phyloP scores from a whole-genome alignment of 2,888 invertebrate species.

The Eucriotettix oculatus region DNA sequence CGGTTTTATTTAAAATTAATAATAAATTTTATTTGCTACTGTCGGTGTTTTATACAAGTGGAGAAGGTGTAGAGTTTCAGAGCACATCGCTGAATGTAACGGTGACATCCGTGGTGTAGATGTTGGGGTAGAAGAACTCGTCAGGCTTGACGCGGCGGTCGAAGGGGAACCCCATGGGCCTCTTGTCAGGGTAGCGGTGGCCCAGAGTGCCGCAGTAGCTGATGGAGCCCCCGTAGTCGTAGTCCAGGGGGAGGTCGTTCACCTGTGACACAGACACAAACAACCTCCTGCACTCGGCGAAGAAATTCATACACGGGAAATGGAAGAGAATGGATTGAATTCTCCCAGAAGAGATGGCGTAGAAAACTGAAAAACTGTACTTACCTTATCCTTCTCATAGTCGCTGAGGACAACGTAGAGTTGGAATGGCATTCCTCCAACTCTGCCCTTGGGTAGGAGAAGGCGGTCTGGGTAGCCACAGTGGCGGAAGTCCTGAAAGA shows the following conservation, averaged over 20 bases:
- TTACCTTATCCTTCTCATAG: constrained; percentile 10
- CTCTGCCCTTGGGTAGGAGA: constrained; percentile 50
- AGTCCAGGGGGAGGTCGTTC: constrained; percentile 12
- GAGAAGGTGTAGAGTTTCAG: neutral
- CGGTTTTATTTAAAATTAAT: too few species aligned
- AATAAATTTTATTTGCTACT: too few species aligned
- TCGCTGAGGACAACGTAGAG: constrained; percentile 41
- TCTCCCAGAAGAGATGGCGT: too few species aligned
- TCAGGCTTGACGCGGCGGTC: constrained; percentile 15
- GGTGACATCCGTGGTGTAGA: constrained; percentile 15
- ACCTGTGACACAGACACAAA: constrained; percentile 3
- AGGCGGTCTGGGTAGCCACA: constrained; percentile 55
- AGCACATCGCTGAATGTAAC: constrained; percentile 12
- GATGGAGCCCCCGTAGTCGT: constrained; percentile 17
- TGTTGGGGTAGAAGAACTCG: constrained; percentile 39
- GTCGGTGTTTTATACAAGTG: neutral
- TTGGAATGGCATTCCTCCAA: constrained; percentile 46
- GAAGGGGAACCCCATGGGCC: constrained; percentile 18
- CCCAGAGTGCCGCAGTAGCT: constrained; percentile 17
- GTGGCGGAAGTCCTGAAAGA: constrained; percentile 25
- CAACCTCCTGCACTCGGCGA: too few species aligned
- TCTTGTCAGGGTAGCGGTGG: constrained; percentile 17
- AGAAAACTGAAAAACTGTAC: neutral
- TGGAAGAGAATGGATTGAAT: too few species aligned
- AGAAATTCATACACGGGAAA: too few species aligned